Conservation (phyloP, 2,113 vertebrate species). For the Sakesphorus luctuosus region DNA sequence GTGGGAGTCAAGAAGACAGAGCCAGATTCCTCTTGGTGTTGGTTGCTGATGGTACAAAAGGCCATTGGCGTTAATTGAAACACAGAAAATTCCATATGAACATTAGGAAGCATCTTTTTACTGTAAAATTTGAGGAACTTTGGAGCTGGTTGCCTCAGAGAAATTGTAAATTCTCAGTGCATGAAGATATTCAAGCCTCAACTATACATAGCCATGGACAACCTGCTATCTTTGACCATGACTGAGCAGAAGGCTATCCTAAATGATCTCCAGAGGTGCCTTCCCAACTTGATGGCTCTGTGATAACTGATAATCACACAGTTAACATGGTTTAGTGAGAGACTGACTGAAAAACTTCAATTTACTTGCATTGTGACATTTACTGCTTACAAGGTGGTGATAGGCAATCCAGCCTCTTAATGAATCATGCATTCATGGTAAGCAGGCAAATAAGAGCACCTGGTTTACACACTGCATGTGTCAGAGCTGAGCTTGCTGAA, state of each 20-base stretch:
- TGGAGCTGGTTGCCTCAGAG: neutral
- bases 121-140: neutral
- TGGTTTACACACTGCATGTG: neutral
- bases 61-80: neutral
- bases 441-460: neutral
- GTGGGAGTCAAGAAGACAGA: neutral
- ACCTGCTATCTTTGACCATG: neutral
- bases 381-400: neutral
- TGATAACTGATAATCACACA: neutral
- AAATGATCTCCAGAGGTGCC: neutral
- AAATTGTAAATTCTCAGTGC: neutral
- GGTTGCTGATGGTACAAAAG: neutral
- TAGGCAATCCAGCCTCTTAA: neutral
- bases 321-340: neutral
- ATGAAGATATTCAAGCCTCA: neutral
- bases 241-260: fast-evolving
- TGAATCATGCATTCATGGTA: neutral
- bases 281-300: neutral
- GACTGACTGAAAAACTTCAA: neutral
- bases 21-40: neutral
- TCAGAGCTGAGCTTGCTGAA: neutral
- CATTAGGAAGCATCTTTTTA: neutral
- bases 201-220: neutral
- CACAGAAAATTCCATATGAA: neutral
- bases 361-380: neutral